A percentile compares a stretch with the other conserved stretches of the same genome.
phyloP scores from a whole-genome alignment of 2,888 invertebrate species.

The Chymomyza procnemis region DNA sequence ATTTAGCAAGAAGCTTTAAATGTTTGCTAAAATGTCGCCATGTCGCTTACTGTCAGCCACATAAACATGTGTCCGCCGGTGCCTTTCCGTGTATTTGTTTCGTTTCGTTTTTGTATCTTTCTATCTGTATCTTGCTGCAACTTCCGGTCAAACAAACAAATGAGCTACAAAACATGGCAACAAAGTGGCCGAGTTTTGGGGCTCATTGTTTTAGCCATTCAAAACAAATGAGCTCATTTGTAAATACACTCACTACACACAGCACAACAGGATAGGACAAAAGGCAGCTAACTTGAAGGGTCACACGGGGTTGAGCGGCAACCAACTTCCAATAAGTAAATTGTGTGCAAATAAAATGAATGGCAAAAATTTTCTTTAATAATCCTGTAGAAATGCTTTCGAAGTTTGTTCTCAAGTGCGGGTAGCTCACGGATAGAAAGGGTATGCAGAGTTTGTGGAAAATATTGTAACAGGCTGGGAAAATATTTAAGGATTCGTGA shows the following conservation, averaged over 20 bases:
- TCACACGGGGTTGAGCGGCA: not conserved
- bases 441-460: no score
- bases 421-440: no score
- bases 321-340: not conserved
- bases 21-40: not conserved
- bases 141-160: constrained; percentile 56
- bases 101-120: not conserved
- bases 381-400: not conserved
- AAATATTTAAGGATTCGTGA: no score
- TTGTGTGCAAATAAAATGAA: not conserved
- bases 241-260: constrained; percentile 30
- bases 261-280: not conserved
- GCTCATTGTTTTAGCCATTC: constrained; percentile 18
- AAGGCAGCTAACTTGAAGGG: not conserved
- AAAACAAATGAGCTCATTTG: constrained; percentile 52
- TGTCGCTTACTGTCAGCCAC: not conserved
- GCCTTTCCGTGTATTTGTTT: not conserved
- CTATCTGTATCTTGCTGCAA: constrained; percentile 24
- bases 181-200: not conserved
- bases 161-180: constrained; percentile 44
- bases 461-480: no score
- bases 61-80: not conserved
- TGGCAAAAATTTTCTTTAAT: not conserved
- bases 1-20: not conserved
- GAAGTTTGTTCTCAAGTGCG: no score